Percentiles rank a stretch among this genome's conserved stretches.
phyloP scores from a whole-genome alignment of 2,113 vertebrate species.

The Hoplias malabaricus region DNA sequence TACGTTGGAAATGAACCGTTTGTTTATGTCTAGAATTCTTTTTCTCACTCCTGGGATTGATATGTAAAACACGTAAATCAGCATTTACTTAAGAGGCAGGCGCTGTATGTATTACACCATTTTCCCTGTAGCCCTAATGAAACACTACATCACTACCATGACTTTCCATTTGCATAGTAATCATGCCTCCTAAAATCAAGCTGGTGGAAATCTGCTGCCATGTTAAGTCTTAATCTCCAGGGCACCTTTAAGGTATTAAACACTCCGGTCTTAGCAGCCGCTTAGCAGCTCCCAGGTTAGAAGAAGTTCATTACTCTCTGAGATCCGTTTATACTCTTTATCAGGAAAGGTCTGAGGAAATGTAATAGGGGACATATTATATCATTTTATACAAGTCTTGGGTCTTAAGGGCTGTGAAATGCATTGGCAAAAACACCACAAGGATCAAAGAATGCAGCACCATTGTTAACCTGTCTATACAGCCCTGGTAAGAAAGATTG shows the following conservation, averaged over 20 bases:
- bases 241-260: background rate
- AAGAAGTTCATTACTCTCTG: background rate
- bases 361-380: too few relatives aligned
- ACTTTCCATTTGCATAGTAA: conserved; percentile 22
- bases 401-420: too few relatives aligned
- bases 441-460: too few relatives aligned
- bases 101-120: background rate
- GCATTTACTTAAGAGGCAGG: background rate
- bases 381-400: too few relatives aligned
- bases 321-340: background rate
- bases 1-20: background rate
- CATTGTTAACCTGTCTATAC: too few relatives aligned
- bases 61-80: background rate
- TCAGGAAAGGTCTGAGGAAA: background rate
- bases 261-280: background rate
- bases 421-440: too few relatives aligned
- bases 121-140: background rate
- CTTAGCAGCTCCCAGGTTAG: background rate
- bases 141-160: background rate
- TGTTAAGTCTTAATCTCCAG: background rate
- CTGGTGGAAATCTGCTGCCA: background rate
- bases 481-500: too few relatives aligned
- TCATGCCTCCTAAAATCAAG: conserved; percentile 1
- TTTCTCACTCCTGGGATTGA: background rate
- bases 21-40: conserved; percentile 1